A percentile compares a stretch with the other conserved stretches of the same genome.
Evolutionary conservation across 2,113 vertebrate species (phyloP).

Genomic region (Actinemys pallida): DNA sequence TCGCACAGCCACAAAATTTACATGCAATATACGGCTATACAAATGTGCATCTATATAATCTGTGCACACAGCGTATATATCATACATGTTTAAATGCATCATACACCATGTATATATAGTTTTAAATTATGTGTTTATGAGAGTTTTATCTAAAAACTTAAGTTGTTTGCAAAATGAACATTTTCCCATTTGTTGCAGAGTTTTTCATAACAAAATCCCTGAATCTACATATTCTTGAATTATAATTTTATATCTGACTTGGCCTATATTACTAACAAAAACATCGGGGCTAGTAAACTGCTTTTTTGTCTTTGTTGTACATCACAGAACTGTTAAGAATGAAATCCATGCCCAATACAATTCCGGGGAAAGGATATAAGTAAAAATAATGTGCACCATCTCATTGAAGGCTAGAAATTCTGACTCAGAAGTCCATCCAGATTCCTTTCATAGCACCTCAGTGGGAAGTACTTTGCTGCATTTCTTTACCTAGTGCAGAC

Average conservation of each 20-base stretch:
- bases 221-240: not conserved
- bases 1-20: not conserved
- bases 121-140: not conserved
- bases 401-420: rapidly evolving
- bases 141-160: not conserved
- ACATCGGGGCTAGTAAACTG: not conserved
- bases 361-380: not conserved
- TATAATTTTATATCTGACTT: not conserved
- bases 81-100: not conserved
- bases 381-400: rapidly evolving
- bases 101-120: not conserved
- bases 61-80: not conserved
- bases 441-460: not conserved
- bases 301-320: not conserved
- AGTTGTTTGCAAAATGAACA: not conserved
- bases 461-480: not conserved
- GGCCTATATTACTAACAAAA: not conserved
- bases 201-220: not conserved
- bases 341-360: not conserved
- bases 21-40: not conserved
- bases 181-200: not conserved
- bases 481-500: rapidly evolving
- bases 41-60: not conserved
- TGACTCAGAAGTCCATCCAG: not conserved
- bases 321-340: not conserved